These are phyloP conservation scores for Panurus biarmicus DNA, from an alignment of 2,113 vertebrate genomes.

Conservation along the genomic window DNA sequence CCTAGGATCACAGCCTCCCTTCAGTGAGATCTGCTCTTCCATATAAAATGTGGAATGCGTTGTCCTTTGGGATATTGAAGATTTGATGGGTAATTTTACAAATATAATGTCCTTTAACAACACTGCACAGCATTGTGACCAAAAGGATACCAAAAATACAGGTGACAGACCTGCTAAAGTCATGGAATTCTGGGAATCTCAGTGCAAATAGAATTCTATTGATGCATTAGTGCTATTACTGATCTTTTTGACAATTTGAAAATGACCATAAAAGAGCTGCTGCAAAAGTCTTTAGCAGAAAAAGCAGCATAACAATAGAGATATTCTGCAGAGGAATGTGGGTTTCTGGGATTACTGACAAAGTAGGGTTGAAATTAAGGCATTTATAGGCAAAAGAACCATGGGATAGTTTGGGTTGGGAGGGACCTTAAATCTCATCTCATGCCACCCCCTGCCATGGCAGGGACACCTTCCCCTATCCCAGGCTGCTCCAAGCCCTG, in stretches of 20 bases:
- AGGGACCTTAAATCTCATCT: neutral
- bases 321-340: neutral
- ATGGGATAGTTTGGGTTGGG: neutral
- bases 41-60: neutral
- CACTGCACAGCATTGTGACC: neutral
- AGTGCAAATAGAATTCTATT: neutral
- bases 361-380: neutral
- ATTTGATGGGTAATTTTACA: neutral
- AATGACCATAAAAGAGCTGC: neutral
- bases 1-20: neutral
- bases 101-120: neutral
- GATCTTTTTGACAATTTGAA: neutral
- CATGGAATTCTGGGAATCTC: neutral
- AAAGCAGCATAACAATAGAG: neutral
- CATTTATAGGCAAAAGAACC: neutral
- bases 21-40: neutral
- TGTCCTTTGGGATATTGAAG: neutral
- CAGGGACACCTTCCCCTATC: neutral
- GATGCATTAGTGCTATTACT: neutral
- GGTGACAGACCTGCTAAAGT: neutral
- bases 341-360: neutral
- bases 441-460: fast-evolving
- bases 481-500: fast-evolving
- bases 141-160: neutral
- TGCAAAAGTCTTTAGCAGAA: neutral